Percentiles rank a stretch among this genome's conserved stretches.
These are phyloP conservation scores for Cotesia typhae DNA, from an alignment of 1,140 invertebrate genomes.

Conservation along the genomic window DNA sequence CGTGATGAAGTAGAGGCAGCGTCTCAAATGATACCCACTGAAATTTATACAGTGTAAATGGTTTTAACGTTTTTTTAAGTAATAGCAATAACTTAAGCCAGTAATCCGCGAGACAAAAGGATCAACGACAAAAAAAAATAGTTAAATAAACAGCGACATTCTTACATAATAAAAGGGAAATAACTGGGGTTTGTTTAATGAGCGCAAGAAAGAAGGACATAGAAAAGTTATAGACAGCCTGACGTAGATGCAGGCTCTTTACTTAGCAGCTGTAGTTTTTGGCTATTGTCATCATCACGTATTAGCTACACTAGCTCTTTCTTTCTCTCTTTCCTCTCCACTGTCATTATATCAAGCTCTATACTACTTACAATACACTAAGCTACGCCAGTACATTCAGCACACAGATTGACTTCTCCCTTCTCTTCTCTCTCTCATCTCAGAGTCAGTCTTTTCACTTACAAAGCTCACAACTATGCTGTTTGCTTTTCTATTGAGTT, in stretches of 20 bases:
- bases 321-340: no score
- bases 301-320: slow-evolving; percentile 30
- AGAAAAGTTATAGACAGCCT: neutral
- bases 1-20: neutral
- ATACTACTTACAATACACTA: slow-evolving; percentile 31
- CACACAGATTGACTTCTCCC: slow-evolving; percentile 6
- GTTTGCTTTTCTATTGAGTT: slow-evolving; percentile 41
- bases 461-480: slow-evolving; percentile 18
- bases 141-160: no score
- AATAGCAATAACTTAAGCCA: slow-evolving; percentile 6
- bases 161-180: neutral
- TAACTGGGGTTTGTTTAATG: neutral
- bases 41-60: slow-evolving; percentile 19
- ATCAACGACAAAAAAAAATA: neutral
- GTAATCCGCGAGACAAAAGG: slow-evolving; percentile 4
- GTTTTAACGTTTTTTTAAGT: neutral
- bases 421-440: neutral
- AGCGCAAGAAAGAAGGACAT: neutral
- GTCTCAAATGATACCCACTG: neutral
- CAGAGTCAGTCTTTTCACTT: slow-evolving; percentile 15
- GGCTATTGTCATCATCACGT: slow-evolving; percentile 42
- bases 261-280: slow-evolving; percentile 39
- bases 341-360: slow-evolving; percentile 12
- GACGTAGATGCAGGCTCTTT: neutral
- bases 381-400: neutral